Evolutionary conservation across 2,888 invertebrate genomes (phyloP), one percentile per base, ranked within the genome.

Genomic region (Iselma pallidipennis): DNA sequence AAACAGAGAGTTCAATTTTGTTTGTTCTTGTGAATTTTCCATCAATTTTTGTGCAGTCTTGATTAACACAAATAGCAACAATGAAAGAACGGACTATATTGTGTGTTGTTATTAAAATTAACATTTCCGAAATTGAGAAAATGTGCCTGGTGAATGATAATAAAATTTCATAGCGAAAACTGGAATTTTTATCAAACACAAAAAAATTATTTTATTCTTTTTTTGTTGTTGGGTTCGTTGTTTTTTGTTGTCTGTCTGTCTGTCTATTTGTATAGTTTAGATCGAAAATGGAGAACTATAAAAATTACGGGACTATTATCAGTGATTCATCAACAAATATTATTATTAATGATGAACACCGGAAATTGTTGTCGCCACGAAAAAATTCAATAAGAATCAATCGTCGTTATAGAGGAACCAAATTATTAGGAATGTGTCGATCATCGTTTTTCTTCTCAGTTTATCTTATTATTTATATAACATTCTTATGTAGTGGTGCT

Each of bases 401-500:
- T 0, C 53, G 53, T 7, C 61, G 63, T 12, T 66, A 61, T 28
- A 55, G 63, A 28, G 63, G 66, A 4, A 3, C 62, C 1, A 70
- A 59, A 50, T 49, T 73, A 49, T 83, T 87, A 63, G 86, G 87
- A 1, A 80, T 86, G 57, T 81, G 85, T 48, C 82, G 85, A 66
- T 85, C 85, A 67, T 83, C 85, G 0, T 84, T 82, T 55, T 79
- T 88, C 29, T 81, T 89, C 64, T 64, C 81, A 7, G 74, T 85
- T 21, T 90, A 85, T 73, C 73, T 88, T 3, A 55, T 86, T 4
- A 85, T 89, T 70, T 90, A 90, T 76, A 66, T 85, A 4, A 77
- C 84, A 48, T 92, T 88, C 78, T 78, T 92, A 74, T 81, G 86
- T 19, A 81, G 87, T 57, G 92, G 92, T 0, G 89, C 89, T 0